Evolutionary conservation across 2,888 invertebrate species (phyloP).

Genomic region (Liopterus haemorrhoidalis): DNA sequence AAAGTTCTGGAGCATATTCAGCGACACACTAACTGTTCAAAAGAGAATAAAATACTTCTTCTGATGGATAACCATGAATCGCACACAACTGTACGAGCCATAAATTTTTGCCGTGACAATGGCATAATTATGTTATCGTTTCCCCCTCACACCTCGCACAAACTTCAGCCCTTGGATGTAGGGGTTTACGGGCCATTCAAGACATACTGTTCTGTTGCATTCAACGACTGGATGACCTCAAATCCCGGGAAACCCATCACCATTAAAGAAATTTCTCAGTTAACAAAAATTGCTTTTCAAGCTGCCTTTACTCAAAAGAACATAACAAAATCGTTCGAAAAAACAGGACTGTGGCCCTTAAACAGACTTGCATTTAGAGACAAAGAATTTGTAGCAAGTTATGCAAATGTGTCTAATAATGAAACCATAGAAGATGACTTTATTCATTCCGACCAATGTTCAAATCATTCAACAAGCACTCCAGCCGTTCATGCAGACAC

Average conservation of each 20-base stretch:
- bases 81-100: constrained; percentile 34
- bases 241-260: constrained; percentile 35
- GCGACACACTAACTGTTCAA: constrained; percentile 24
- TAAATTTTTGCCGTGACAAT: constrained; percentile 37
- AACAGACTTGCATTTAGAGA: constrained; percentile 29
- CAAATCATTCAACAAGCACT: too few relatives aligned
- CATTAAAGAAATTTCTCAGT: constrained; percentile 25
- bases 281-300: constrained; percentile 25
- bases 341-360: constrained; percentile 31
- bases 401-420: constrained; percentile 15
- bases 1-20: constrained; percentile 34
- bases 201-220: constrained; percentile 30
- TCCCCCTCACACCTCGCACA: constrained; percentile 38
- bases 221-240: constrained; percentile 27
- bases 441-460: too few relatives aligned
- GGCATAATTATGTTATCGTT: constrained; percentile 39
- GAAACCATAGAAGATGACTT: constrained; percentile 7
- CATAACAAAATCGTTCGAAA: constrained; percentile 29
- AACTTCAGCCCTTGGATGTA: constrained; percentile 36
- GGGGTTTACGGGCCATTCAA: constrained; percentile 37
- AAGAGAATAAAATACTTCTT: constrained; percentile 32
- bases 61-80: constrained; percentile 38
- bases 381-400: constrained; percentile 26
- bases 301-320: too few relatives aligned
- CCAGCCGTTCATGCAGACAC: too few relatives aligned